Evolutionary conservation across 1,140 invertebrate species (phyloP).

Genomic region (Megalonaias nervosa): DNA sequence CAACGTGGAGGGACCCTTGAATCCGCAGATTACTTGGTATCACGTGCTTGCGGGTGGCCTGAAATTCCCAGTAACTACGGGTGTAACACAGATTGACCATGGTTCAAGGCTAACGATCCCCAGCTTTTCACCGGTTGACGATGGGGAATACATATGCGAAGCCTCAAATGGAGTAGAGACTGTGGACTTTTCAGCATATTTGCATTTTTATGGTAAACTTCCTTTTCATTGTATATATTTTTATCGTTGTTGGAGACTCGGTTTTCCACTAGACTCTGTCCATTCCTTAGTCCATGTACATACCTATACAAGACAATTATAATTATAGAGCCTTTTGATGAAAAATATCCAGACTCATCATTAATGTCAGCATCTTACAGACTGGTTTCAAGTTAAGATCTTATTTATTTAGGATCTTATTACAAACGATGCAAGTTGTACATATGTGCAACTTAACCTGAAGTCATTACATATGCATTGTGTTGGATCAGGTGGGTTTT

Average conservation of each 20-base stretch:
- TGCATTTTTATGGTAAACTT: constrained; percentile 22
- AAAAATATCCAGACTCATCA: no score
- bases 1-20: constrained; percentile 29
- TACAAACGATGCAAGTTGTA: not conserved
- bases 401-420: not conserved
- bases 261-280: no score
- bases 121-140: constrained; percentile 5
- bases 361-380: no score
- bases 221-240: no score
- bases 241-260: no score
- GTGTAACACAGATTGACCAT: constrained; percentile 5
- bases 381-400: no score
- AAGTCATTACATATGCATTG: not conserved
- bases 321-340: no score
- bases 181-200: constrained; percentile 16
- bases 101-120: constrained; percentile 28
- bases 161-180: constrained; percentile 26
- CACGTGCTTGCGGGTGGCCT: constrained; percentile 25
- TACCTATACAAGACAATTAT: no score
- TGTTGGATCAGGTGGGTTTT: not conserved
- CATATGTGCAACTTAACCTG: not conserved
- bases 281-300: no score
- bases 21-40: constrained; percentile 26
- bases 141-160: constrained; percentile 26
- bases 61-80: constrained; percentile 10